Evolutionary conservation across 2,888 invertebrate genomes (phyloP).

Genomic region (Cynaeus angustus): DNA sequence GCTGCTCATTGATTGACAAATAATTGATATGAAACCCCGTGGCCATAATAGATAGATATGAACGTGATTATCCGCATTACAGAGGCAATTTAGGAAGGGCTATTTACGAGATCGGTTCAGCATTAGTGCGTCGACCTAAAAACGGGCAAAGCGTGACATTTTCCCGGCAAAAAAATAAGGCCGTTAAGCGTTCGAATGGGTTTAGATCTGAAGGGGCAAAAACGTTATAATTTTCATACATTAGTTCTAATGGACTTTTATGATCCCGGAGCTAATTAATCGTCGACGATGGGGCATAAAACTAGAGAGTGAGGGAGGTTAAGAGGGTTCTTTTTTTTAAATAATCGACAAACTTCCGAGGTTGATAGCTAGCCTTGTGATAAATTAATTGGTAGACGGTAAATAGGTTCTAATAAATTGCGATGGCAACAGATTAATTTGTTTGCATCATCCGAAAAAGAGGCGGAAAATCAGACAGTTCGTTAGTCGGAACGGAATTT

Average conservation of each 20-base stretch:
- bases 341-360: conserved; percentile 24
- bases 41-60: conserved; percentile 42
- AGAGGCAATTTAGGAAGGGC: conserved; percentile 38
- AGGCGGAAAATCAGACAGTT: conserved; percentile 48
- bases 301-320: conserved; percentile 14
- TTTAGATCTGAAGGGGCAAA: conserved; percentile 49
- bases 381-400: conserved; percentile 60
- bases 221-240: conserved; percentile 57
- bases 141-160: conserved; percentile 35
- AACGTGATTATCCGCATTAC: conserved; percentile 43
- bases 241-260: conserved; percentile 57
- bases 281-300: conserved; percentile 31
- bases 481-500: conserved; percentile 45
- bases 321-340: conserved; percentile 17
- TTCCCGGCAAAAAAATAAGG: conserved; percentile 40
- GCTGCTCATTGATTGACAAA: conserved; percentile 49
- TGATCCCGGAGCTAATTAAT: conserved; percentile 53
- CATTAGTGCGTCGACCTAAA: conserved; percentile 36
- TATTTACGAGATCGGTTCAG: conserved; percentile 41
- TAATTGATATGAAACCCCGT: conserved; percentile 43
- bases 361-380: conserved; percentile 42
- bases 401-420: conserved; percentile 60
- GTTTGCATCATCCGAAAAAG: conserved; percentile 50
- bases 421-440: conserved; percentile 58
- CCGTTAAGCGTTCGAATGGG: conserved; percentile 44